Base-by-base conservation (phyloP, 1,140 invertebrate genomes). In the Idris sp. region DNA sequence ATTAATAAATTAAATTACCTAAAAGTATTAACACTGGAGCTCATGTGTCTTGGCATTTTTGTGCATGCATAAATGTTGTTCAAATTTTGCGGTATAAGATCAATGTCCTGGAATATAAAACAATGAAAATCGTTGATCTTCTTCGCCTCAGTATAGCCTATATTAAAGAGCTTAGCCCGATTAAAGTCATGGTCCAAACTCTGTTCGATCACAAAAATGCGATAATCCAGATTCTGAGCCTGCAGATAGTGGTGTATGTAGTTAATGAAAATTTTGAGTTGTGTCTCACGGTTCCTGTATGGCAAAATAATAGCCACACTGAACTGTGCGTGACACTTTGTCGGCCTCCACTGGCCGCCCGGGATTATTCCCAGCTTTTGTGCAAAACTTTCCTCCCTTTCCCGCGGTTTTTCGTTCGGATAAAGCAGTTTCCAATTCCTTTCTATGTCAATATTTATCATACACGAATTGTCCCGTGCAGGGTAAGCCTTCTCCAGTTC, bases 41-140 rank as follows among this genome's bases (percentile, higher is more conserved):
- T 96, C 93, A 99, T 94, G 81, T 98, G 97, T 28, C 96, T 89
- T 0, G 97, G 97, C 68, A 91, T 89, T 68, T 91, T 89, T 1
- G 95, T 93, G 83, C 98, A 99, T 9, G 93, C 94, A 88, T 99
- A 99, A 38, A 98, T 90, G 87, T 98, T 98, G 2, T 93, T 91
- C 51, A 91, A 91, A 86, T 95, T 95, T 72, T 98, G 90, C 7
- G 97, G 97, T 53, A 99, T 89, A 11, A 99, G 86, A 88, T 99
- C 97, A 31, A 99, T 94, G 83, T 99, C 97, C 86, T 98, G 97
- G 78, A 99, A 94, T 43, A 99, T 92, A 38, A 98, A 92, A 81
- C 98, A 99, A 15, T 95, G 92, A 85, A 92, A 96, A 38, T 92
- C 90, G 53, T 89, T 90, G 22, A 91, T 90, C 71, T 89, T 89